Evolutionary conservation across 1,140 invertebrate species (phyloP).

Genomic region (Laodelphax striatellus): DNA sequence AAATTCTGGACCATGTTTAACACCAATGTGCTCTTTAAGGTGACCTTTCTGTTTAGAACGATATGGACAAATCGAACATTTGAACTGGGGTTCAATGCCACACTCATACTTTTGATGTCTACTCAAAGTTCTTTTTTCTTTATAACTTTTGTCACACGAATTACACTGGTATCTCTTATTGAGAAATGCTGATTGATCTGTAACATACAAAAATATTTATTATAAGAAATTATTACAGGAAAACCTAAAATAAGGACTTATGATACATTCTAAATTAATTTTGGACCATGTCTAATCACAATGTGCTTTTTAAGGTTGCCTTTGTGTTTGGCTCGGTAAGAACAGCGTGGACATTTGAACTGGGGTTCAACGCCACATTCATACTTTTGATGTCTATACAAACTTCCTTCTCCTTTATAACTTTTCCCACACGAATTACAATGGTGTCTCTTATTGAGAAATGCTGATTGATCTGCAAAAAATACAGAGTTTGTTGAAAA

Average conservation of each 20-base stretch:
- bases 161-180: neutral
- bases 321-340: constrained; percentile 36
- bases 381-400: constrained; percentile 33
- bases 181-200: too few species aligned
- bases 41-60: constrained; percentile 32
- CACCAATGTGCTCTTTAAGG: too few species aligned
- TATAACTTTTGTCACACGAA: constrained; percentile 28
- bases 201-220: too few species aligned
- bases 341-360: constrained; percentile 36
- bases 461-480: too few species aligned
- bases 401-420: neutral
- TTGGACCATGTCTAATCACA: constrained; percentile 26
- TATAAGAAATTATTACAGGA: too few species aligned
- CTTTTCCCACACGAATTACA: neutral
- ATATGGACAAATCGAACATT: constrained; percentile 47
- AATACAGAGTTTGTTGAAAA: too few species aligned
- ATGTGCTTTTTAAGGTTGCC: constrained; percentile 35
- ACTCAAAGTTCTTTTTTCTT: constrained; percentile 29
- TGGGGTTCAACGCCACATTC: constrained; percentile 39
- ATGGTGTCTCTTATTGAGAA: neutral
- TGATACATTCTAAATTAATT: too few species aligned
- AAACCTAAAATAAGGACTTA: too few species aligned
- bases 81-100: constrained; percentile 44
- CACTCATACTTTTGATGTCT: constrained; percentile 19
- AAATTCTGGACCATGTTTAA: too few species aligned